These are phyloP conservation scores for Caiman crocodilus DNA, from an alignment of 2,797 vertebrate genomes.

Conservation along the genomic window DNA sequence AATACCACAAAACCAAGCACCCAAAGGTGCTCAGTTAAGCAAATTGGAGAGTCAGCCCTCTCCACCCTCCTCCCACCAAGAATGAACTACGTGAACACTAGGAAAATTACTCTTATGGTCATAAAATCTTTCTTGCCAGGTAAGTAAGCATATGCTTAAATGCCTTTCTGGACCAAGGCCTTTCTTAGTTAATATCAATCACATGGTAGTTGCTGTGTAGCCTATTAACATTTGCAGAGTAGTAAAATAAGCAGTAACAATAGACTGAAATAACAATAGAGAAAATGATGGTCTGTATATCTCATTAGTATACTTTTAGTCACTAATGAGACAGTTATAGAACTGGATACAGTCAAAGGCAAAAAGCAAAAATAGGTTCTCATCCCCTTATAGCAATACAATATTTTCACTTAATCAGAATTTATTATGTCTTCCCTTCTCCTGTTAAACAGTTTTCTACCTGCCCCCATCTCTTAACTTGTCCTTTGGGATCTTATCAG, in stretches of 20 bases:
- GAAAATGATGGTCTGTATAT: rapidly evolving
- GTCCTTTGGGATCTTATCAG: background rate
- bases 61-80: too few relatives aligned
- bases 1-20: too few relatives aligned
- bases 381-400: background rate
- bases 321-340: background rate
- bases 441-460: background rate
- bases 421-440: background rate
- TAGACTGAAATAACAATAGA: background rate
- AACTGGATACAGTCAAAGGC: background rate
- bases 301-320: background rate
- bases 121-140: background rate
- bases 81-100: background rate
- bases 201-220: background rate
- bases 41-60: background rate
- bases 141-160: background rate
- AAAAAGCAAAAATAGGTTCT: background rate
- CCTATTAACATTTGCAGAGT: background rate
- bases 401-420: background rate
- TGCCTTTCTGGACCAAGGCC: background rate
- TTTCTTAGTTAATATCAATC: background rate
- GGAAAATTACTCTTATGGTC: background rate
- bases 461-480: background rate
- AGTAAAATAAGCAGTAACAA: background rate
- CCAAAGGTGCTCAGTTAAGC: background rate